phyloP scores from a whole-genome alignment of 2,888 invertebrate species.

The Polyploca ridens region DNA sequence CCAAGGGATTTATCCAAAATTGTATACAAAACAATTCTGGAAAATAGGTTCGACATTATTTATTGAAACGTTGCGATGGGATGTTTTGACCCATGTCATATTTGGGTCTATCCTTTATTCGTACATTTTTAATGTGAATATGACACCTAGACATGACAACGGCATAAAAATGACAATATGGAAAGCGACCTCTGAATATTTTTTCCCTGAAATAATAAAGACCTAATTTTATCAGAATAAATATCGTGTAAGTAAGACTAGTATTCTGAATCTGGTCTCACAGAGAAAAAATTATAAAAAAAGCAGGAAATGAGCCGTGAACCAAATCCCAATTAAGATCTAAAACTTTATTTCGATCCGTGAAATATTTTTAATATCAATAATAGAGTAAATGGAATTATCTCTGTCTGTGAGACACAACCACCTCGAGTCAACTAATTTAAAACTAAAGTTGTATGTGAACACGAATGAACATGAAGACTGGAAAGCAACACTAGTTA shows the following conservation, averaged over 20 bases:
- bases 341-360: too few relatives aligned
- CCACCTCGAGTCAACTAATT: not conserved
- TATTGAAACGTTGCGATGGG: not conserved
- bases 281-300: too few relatives aligned
- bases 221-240: too few relatives aligned
- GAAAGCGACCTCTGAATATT: not conserved
- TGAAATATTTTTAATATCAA: too few relatives aligned
- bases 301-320: too few relatives aligned
- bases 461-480: not conserved
- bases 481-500: not conserved
- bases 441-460: not conserved
- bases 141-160: constrained; percentile 7
- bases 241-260: too few relatives aligned
- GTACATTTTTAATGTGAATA: constrained; percentile 9
- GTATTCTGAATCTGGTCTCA: too few relatives aligned
- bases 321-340: too few relatives aligned
- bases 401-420: not conserved
- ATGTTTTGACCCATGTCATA: not conserved
- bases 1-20: not conserved
- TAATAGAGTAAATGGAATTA: too few relatives aligned
- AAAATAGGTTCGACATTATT: constrained; percentile 6
- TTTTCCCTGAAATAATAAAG: not conserved
- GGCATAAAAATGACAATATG: not conserved
- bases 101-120: not conserved
- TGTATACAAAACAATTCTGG: not conserved